Evolutionary conservation across 2,888 invertebrate species (phyloP), one percentile per base, ranked within the genome.

Genomic region (Limulus polyphemus): DNA sequence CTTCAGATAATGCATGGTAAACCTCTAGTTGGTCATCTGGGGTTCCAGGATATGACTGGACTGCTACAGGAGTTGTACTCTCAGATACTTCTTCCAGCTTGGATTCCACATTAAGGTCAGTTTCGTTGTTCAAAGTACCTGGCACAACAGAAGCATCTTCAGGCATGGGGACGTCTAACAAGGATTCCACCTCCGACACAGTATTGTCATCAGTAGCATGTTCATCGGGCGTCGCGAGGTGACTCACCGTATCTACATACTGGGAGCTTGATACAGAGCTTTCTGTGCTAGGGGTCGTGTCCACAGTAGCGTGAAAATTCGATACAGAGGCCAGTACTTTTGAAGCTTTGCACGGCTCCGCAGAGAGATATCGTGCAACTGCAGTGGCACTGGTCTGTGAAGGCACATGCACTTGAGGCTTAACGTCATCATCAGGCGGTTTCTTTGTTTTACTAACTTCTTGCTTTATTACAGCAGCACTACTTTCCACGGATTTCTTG

Each of bases 221-320:
- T n/a, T 54, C 54, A 5, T 61, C 63, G 17, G 67, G 67, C 3
- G 67, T 65, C 11, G 67, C 63, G 32, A 67, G 46, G 50, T 63
- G 67, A 47, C 67, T 67, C 56, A 64, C 62, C 10, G 67, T 65
- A 57, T 67, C 67, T 49, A 65, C 62, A 47, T 67, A 67, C 13
- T 62, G 59, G n/a, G 63, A 63, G 17, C 67, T 67, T 48, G 67
- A 64, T 57, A 66, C 51, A 47, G 66, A 66, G 46, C 66, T 66
- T 5, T 64, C 66, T 5, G 67, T 64, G 47, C 67, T 67, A 16
- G 67, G 67, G 2, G 61, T 59, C 13, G 61, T 55, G 51, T 64
- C 66, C 14, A 50, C 50, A 11, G 57, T 47, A n/a, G 46, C 49
- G 13, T 32, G 14, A 16, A 13, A 47, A 47, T 11, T 47, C 55